Evolutionary conservation across 2,113 vertebrate genomes (phyloP).

Genomic region (Neolamprologus falcicula): DNA sequence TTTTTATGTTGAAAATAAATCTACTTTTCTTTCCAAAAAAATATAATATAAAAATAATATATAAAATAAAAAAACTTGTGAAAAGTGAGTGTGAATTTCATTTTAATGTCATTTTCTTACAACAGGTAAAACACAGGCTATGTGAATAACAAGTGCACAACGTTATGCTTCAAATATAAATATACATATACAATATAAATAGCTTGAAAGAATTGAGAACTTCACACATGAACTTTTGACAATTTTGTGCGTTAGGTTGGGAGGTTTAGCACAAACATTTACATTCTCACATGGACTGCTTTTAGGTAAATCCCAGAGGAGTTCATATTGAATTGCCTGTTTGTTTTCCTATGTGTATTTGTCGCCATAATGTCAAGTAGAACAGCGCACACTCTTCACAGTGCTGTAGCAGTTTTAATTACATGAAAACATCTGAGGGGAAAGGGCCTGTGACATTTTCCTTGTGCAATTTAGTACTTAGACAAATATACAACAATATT

Average conservation of each 20-base stretch:
- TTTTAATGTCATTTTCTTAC: not conserved
- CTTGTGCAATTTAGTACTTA: slow-evolving; percentile 17
- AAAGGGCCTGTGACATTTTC: slow-evolving; percentile 4
- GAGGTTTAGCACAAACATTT: not conserved
- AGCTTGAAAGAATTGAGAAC: not conserved
- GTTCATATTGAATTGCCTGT: not conserved
- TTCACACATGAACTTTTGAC: not conserved
- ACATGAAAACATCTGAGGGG: slow-evolving; percentile 26
- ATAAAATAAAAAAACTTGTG: not conserved
- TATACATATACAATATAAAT: not conserved
- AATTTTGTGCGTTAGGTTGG: not conserved
- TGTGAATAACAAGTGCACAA: not conserved
- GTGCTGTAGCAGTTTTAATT: slow-evolving; percentile 14
- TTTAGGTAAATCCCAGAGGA: not conserved
- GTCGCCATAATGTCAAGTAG: not conserved
- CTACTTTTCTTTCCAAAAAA: not conserved
- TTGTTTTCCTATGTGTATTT: not conserved
- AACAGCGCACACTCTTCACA: not conserved
- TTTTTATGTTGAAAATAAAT: not conserved
- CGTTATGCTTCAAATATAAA: not conserved
- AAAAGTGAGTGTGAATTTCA: not conserved
- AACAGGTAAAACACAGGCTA: not conserved
- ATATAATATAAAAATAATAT: not conserved
- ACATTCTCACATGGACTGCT: not conserved
- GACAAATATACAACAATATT: slow-evolving; percentile 12